phyloP scores from a whole-genome alignment of 37 sponge, comb jelly and placozoan genomes.

The Haliclona indistincta region DNA sequence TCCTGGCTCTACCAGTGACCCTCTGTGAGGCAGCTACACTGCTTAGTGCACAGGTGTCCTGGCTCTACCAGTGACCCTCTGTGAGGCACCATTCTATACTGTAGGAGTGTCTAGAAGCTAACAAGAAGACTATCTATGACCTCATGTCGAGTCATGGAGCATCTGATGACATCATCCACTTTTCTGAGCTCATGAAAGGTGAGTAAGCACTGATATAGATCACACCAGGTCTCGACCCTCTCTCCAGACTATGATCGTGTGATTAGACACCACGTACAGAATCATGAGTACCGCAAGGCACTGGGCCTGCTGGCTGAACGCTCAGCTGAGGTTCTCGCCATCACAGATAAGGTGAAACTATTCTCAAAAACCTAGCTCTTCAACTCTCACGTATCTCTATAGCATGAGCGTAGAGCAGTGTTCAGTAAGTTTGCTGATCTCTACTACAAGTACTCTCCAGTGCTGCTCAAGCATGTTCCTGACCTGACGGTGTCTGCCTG shows the following conservation, averaged over 20 bases:
- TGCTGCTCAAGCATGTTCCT: conserved; percentile 82
- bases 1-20: too few relatives aligned
- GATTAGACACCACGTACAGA: conserved; percentile 82
- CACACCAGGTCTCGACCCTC: neutral
- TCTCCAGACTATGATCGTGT: conserved; percentile 84
- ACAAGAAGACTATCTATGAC: conserved; percentile 76
- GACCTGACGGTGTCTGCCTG: conserved; percentile 78
- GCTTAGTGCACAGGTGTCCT: too few relatives aligned
- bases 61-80: neutral
- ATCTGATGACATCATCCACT: conserved; percentile 85
- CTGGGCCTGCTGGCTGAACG: conserved; percentile 64
- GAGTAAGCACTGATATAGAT: neutral
- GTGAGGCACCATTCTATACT: neutral
- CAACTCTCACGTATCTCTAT: neutral
- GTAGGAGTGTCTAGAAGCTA: conserved; percentile 73
- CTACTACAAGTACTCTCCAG: conserved; percentile 90
- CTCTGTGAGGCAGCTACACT: too few relatives aligned
- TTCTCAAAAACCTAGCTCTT: neutral
- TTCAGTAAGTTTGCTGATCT: conserved; percentile 61
- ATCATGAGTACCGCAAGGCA: conserved; percentile 70
- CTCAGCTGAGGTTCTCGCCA: conserved; percentile 16
- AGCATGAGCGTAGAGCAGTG: conserved; percentile 5
- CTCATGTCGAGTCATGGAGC: conserved; percentile 91
- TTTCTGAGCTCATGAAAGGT: conserved; percentile 91
- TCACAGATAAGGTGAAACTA: conserved; percentile 27